Base-by-base conservation (phyloP, 2,113 vertebrate species). In the Laticauda laticaudata region DNA sequence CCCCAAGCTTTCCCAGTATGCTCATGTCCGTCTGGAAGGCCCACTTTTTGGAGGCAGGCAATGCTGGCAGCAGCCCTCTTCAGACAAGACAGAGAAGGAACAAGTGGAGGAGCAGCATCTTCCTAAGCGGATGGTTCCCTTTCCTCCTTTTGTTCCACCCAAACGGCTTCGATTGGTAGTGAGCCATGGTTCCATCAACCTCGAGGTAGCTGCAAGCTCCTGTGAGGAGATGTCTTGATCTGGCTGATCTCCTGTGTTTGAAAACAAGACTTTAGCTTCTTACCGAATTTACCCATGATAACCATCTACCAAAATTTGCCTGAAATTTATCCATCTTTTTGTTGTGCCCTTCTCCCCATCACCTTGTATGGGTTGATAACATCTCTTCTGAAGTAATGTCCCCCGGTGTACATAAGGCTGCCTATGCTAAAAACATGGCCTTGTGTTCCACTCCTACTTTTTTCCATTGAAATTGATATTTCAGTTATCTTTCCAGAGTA, bases 121-220 rank as follows among this genome's bases (percentile, higher is more conserved):
- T 21, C 95, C 96, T 53, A 97, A 97, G 61, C 95, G 93, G 91
- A 95, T 96, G 45, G 92, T 97, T 0, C 91, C 97, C 89, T 97
- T 97, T 0, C 92, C 93, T 2, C 96, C 97, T 5, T 98, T 98
- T 92, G 95, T 96, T 51, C 97, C 97, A 24, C 96, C 97, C 53
- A 97, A 97, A 92, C 96, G 97, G 93, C 96, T 98, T 91, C 95
- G 97, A 29, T 96, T 98, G 21, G 97, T 97, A 34, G 96, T 97
- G 88, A 96, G 95, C 93, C 96, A 98, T 0, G 97, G 97, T 20
- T 97, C 97, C 34, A 97, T 98, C 0, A 94, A 96, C 94, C 95
- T 98, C 21, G 97, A 97, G 12, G 57, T 97, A 75, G 95, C 96
- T 55, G 94, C 95, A 54, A 86, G 92, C 18, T 94, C 95, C 57